Evolutionary conservation across 2,888 invertebrate species (phyloP), one percentile per base, ranked within the genome.

Genomic region (Chymomyza caudatula): DNA sequence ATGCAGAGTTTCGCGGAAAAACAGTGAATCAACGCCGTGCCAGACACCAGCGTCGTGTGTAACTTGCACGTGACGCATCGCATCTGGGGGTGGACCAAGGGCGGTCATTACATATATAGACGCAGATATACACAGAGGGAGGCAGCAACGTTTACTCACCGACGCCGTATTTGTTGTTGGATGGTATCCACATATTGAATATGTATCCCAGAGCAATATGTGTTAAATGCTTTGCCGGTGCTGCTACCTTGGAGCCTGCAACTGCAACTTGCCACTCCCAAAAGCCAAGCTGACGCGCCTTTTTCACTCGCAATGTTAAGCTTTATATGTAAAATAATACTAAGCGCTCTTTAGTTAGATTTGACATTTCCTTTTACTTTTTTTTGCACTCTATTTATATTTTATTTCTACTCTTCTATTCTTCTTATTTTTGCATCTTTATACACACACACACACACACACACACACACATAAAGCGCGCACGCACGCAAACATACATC

Each of bases 101-200:
- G 17, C 25, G 65, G 37, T 37, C 17, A 64, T 54, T 22, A 15
- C 15, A 44, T 47, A 55, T 17, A 62, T 25, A 25, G 13, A 59
- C 55, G 47, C 22, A 52, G 22, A 15, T 22, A 25, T 1, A 54
- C 52, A 52, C 6, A 49, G 25, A 60, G 59, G 47, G 59, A 52
- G 49, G 65, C 42, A 2, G 29, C 29, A 37, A 37, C 29, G 63
- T 61, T 44, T 70, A 88, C 90, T 90, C 74, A 90, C 90, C 90
- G 77, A 90, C 90, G 77, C 90, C 90, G 85, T 89, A 90, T 87
- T 90, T 90, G 77, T 89, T 90, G 74, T 90, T 90, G 60, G 90
- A 89, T 73, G 90, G 87, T 88, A 90, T 90, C 90, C 90, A 90
- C 90, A 90, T 90, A 79, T 85, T 85, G 44, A 19, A 58, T 51